Base-by-base conservation (phyloP, 1,140 invertebrate genomes). In the Bombus impatiens region DNA sequence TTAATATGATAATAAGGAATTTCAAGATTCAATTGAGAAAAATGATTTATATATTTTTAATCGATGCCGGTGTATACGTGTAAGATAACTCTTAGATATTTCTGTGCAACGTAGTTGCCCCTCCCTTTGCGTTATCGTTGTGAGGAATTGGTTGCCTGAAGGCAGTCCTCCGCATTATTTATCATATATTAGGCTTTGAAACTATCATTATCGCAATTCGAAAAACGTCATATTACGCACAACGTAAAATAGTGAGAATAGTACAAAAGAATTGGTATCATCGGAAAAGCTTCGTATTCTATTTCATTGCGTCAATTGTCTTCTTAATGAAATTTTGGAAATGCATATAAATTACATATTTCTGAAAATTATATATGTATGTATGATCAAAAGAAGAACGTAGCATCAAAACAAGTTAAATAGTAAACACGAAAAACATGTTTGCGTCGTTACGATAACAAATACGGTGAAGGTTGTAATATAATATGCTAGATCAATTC, bases 51-150 rank as follows among this genome's bases (percentile, higher is more conserved):
- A 62, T 18, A 82, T 75, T 82, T 75, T 44, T n/a, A 44, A 44
- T 44, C 22, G 22, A 42, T 42, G 37, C 13, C 42, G 12, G 18
- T 42, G 44, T 4, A 40, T 40, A 28, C 3, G 37, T 9, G 28
- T 6, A 62, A 47, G 13, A 44, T 74, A 71, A 35, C 71, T 75
- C n/a, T n/a, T 42, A 67, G 42, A 62, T 67, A 67, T 83, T 76
- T 83, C 59, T n/a, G 32, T 42, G 68, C 77, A n/a, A 80, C 53
- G 53, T 42, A 84, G 40, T 80, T 84, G 42, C 28, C 68, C 53
- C 77, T 53, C 25, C 77, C 35, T 72, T 15, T 42, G n/a, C 4
- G 22, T 79, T 79, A 79, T 62, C 18, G 35, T 44, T 5, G n/a
- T 25, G 32, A 10, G 18, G 77, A 85, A 80, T 47, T 65, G 68